A percentile compares a stretch with the other conserved stretches of the same genome.
Conservation (phyloP, 92 coral and sea anemone species). For the Diadumene lineata region DNA sequence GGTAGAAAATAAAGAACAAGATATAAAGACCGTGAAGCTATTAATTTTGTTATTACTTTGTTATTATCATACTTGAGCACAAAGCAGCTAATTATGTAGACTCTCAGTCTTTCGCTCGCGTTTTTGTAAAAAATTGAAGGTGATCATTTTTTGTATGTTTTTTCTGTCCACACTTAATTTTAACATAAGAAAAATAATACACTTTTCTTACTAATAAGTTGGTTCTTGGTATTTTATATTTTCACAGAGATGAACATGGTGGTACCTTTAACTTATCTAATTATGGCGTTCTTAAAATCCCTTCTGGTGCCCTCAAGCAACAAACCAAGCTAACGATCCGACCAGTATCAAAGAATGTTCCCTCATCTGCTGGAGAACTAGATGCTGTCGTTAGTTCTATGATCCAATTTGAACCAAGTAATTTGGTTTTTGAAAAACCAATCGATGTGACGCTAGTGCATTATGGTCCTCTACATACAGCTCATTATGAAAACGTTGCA, state of each 20-base stretch:
- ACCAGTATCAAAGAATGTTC: background rate
- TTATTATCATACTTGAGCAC: too few relatives aligned
- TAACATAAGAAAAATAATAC: too few relatives aligned
- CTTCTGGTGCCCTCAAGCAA: conserved; percentile 34
- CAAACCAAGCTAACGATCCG: background rate
- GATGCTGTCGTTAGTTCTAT: conserved; percentile 55
- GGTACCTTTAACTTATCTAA: background rate
- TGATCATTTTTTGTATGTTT: too few relatives aligned
- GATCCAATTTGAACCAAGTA: conserved; percentile 34
- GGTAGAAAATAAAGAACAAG: too few relatives aligned
- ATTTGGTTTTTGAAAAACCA: conserved; percentile 7
- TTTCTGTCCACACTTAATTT: too few relatives aligned
- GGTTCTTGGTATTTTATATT: too few relatives aligned
- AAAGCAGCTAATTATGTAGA: too few relatives aligned
- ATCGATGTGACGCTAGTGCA: conserved; percentile 12
- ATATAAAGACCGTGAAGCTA: too few relatives aligned
- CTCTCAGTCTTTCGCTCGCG: too few relatives aligned
- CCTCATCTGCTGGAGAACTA: conserved; percentile 25
- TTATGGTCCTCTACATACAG: background rate
- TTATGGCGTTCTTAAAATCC: conserved; percentile 25
- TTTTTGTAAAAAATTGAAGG: too few relatives aligned
- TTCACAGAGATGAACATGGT: background rate
- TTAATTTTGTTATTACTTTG: too few relatives aligned
- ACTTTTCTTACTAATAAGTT: too few relatives aligned
- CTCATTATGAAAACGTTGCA: conserved; percentile 24